Evolutionary conservation across 2,888 invertebrate genomes (phyloP).

Genomic region (Saturnia pavonia): DNA sequence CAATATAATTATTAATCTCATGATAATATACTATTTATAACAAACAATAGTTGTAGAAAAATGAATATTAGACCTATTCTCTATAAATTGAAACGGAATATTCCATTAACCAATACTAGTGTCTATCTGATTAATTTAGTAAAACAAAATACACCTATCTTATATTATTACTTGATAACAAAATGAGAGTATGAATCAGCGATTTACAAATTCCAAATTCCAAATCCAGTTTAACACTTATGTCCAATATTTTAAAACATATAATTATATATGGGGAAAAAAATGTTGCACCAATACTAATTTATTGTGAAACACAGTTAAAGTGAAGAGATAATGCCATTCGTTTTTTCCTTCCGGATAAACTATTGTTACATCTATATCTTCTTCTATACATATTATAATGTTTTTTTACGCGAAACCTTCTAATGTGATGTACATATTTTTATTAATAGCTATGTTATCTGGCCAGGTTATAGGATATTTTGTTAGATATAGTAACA

Average conservation of each 20-base stretch:
- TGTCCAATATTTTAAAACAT: not conserved
- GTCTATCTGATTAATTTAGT: not conserved
- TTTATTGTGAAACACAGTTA: too few relatives aligned
- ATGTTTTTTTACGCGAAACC: too few relatives aligned
- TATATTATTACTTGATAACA: conserved; percentile 6
- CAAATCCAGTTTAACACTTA: not conserved
- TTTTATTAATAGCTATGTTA: too few relatives aligned
- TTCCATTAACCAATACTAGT: not conserved
- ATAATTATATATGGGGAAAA: not conserved
- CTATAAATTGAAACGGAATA: not conserved
- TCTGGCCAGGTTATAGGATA: too few relatives aligned
- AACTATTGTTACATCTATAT: too few relatives aligned
- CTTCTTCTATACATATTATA: too few relatives aligned
- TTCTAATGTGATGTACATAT: too few relatives aligned
- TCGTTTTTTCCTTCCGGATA: too few relatives aligned
- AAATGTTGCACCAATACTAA: not conserved
- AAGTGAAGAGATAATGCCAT: too few relatives aligned
- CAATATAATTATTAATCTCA: not conserved
- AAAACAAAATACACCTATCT: not conserved
- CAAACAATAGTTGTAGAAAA: not conserved
- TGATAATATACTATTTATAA: not conserved
- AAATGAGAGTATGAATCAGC: not conserved
- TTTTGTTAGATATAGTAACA: too few relatives aligned
- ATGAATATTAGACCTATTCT: not conserved
- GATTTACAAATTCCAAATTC: not conserved